A percentile compares a stretch with the other conserved stretches of the same genome.
These are phyloP conservation scores for Pleuronectes platessa DNA, from an alignment of 2,113 vertebrate species.

Conservation along the genomic window DNA sequence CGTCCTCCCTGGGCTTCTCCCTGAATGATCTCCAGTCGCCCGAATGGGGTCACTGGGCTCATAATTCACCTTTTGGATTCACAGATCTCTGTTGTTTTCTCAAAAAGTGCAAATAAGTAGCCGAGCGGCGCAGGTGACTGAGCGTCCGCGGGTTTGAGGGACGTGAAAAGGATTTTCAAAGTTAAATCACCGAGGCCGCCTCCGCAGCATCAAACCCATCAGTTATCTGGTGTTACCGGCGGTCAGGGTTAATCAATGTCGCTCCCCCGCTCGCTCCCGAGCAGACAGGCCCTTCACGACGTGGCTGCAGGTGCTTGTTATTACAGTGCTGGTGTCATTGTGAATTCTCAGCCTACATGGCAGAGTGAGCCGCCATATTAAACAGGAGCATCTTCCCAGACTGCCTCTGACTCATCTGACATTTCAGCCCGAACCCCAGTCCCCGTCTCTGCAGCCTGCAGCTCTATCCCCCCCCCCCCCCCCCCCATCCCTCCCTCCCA, in stretches of 20 bases:
- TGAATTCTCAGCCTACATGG: constrained; percentile 58
- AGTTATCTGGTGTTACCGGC: constrained; percentile 52
- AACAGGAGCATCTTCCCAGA: constrained; percentile 66
- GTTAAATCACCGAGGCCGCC: constrained; percentile 34
- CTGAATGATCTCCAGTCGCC: constrained; percentile 40
- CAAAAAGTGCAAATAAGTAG: constrained; percentile 34
- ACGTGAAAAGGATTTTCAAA: constrained; percentile 39
- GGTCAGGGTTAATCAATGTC: constrained; percentile 73
- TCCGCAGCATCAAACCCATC: constrained; percentile 38
- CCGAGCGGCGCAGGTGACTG: constrained; percentile 28
- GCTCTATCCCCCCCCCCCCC: constrained; percentile 13
- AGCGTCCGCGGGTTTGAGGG: constrained; percentile 22
- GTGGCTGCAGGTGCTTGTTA: constrained; percentile 73
- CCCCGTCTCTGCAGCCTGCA: constrained; percentile 40
- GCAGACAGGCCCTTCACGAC: constrained; percentile 56
- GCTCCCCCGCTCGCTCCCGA: constrained; percentile 24
- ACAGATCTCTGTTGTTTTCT: constrained; percentile 17
- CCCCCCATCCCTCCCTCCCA: neutral
- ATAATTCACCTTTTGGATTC: constrained; percentile 21
- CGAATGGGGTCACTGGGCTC: constrained; percentile 11
- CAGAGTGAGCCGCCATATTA: constrained; percentile 67
- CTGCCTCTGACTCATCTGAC: constrained; percentile 81
- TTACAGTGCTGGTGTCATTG: constrained; percentile 61
- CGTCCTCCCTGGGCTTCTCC: constrained; percentile 35
- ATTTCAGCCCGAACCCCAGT: constrained; percentile 68